phyloP scores from a whole-genome alignment of 2,888 invertebrate genomes.

The Pyrrhosoma nymphula region DNA sequence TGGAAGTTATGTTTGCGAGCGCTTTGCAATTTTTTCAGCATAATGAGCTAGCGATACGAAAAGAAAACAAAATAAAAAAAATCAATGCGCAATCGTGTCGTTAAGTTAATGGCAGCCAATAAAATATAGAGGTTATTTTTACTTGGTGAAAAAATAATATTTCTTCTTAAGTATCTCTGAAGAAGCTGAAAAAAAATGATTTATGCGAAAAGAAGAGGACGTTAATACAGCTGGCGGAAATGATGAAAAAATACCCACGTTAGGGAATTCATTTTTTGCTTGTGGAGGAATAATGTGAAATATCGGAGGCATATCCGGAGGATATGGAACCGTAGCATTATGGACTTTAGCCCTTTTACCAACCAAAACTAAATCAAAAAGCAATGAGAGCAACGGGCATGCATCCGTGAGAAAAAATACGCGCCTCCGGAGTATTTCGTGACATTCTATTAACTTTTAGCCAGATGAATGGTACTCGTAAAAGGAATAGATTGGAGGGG shows the following conservation, averaged over 20 bases:
- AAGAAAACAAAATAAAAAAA: no score
- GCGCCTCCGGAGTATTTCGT: not conserved
- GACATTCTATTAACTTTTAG: slow-evolving; percentile 16
- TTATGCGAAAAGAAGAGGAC: not conserved
- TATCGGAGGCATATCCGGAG: not conserved
- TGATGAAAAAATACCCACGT: not conserved
- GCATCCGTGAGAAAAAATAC: not conserved
- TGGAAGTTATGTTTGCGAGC: no score
- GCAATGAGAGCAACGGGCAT: not conserved
- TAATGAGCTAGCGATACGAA: no score
- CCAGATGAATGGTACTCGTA: not conserved
- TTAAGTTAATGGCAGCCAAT: not conserved
- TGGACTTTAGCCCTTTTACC: not conserved
- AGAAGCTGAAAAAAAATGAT: not conserved
- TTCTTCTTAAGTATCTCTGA: not conserved
- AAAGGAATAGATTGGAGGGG: not conserved
- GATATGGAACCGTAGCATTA: not conserved
- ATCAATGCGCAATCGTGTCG: not conserved
- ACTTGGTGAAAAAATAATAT: not conserved
- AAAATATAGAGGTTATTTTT: not conserved
- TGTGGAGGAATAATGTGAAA: not conserved
- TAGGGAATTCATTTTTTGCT: not conserved
- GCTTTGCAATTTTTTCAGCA: no score
- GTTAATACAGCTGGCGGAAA: not conserved
- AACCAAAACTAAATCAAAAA: not conserved